These are phyloP conservation scores for Drosophila repletoides DNA, from an alignment of 1,140 invertebrate species.

Conservation along the genomic window DNA sequence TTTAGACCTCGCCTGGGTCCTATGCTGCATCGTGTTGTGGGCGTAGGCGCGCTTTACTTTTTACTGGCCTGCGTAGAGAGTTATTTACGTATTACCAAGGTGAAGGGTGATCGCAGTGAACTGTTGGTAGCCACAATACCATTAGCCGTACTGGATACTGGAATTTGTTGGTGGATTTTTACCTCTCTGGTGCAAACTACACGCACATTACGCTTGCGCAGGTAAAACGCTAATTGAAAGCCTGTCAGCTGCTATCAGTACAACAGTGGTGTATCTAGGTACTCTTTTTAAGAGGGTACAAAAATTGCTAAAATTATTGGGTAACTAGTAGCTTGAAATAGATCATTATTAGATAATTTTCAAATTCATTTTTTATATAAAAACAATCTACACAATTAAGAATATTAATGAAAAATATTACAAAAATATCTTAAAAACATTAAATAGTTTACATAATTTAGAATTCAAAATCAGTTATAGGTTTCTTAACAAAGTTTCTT, in stretches of 20 bases:
- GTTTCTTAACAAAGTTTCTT: too few relatives aligned
- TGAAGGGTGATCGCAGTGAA: constrained; percentile 87
- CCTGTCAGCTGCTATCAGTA: too few relatives aligned
- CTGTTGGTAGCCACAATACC: constrained; percentile 89
- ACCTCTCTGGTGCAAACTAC: constrained; percentile 95
- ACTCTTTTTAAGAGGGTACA: too few relatives aligned
- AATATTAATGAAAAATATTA: too few relatives aligned
- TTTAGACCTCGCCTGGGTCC: constrained; percentile 91
- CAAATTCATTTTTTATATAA: background rate
- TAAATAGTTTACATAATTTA: too few relatives aligned
- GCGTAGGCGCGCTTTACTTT: constrained; percentile 92
- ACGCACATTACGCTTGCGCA: constrained; percentile 91
- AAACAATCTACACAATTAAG: too few relatives aligned
- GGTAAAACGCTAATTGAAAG: too few relatives aligned
- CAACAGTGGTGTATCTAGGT: too few relatives aligned
- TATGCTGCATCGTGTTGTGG: constrained; percentile 92
- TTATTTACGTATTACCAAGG: constrained; percentile 89
- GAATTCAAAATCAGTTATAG: too few relatives aligned
- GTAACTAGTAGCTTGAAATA: too few relatives aligned
- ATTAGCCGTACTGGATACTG: constrained; percentile 87
- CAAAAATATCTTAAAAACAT: too few relatives aligned
- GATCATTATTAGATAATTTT: background rate
- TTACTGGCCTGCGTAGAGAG: constrained; percentile 91
- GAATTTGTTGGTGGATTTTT: constrained; percentile 93
- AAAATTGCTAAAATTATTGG: too few relatives aligned